Conservation (phyloP, 2,113 vertebrate genomes). For the Myotis brandtii region DNA sequence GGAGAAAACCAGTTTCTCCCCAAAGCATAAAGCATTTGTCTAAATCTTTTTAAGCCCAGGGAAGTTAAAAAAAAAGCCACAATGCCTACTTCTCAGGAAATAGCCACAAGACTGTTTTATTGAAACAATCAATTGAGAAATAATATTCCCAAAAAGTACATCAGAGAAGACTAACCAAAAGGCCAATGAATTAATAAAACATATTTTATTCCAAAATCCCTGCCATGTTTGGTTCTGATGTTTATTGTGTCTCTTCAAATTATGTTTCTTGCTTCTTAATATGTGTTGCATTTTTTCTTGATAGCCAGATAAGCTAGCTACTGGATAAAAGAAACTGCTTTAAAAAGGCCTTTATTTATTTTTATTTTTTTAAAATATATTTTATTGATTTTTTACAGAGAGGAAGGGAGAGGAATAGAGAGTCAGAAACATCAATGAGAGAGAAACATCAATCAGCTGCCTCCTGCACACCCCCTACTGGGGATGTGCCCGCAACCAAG, state of each 20-base stretch:
- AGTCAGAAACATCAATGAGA: no score
- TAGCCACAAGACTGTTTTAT: not conserved
- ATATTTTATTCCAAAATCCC: not conserved
- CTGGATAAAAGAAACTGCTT: not conserved
- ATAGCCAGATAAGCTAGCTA: not conserved
- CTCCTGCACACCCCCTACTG: no score
- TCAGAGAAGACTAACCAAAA: not conserved
- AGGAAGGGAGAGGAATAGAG: no score
- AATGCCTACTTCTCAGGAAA: not conserved
- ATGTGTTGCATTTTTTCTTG: not conserved
- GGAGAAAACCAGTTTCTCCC: not conserved
- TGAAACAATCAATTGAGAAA: conserved; percentile 16
- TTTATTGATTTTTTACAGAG: no score
- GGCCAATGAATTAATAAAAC: not conserved
- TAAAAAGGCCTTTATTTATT: not conserved
- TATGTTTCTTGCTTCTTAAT: not conserved
- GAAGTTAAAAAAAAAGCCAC: not conserved
- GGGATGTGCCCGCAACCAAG: no score
- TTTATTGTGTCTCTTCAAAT: not conserved
- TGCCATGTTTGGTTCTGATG: not conserved
- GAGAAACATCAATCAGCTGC: no score
- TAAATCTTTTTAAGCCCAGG: not conserved
- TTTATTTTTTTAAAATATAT: no score
- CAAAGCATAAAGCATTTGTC: not conserved
- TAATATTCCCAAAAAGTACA: not conserved